These are phyloP conservation scores for Athripsodes cinereus DNA, from an alignment of 2,888 invertebrate species.

Conservation along the genomic window DNA sequence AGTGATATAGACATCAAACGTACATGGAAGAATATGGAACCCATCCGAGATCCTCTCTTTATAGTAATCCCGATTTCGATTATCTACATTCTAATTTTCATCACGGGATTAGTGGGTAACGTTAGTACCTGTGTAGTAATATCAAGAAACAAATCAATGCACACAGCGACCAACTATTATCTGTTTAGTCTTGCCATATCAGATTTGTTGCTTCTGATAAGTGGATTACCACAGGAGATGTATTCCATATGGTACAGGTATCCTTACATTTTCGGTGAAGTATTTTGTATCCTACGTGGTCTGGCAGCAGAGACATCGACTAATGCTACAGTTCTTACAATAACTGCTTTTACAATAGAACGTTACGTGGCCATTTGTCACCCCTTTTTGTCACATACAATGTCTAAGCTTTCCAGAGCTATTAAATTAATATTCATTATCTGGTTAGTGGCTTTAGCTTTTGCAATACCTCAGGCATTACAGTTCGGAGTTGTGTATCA, in stretches of 20 bases:
- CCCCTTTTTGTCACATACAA: slow-evolving; percentile 66
- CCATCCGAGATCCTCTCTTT: slow-evolving; percentile 47
- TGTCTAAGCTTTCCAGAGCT: slow-evolving; percentile 84
- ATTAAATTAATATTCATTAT: slow-evolving; percentile 72
- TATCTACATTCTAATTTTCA: slow-evolving; percentile 67
- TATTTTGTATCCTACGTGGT: slow-evolving; percentile 72
- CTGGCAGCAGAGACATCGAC: slow-evolving; percentile 75
- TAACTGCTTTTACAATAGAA: slow-evolving; percentile 83
- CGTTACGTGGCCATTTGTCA: slow-evolving; percentile 59
- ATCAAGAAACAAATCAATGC: slow-evolving; percentile 74
- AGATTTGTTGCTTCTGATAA: slow-evolving; percentile 68
- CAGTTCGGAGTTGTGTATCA: slow-evolving; percentile 43
- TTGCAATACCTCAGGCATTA: slow-evolving; percentile 66
- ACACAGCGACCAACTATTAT: slow-evolving; percentile 75
- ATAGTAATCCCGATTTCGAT: slow-evolving; percentile 68
- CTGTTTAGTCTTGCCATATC: slow-evolving; percentile 81
- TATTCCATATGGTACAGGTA: slow-evolving; percentile 71
- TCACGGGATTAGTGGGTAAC: slow-evolving; percentile 76
- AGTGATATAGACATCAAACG: too few species aligned
- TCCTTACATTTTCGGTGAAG: slow-evolving; percentile 72
- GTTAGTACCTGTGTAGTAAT: slow-evolving; percentile 81
- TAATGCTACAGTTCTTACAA: slow-evolving; percentile 71
- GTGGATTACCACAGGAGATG: slow-evolving; percentile 80
- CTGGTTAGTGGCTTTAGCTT: slow-evolving; percentile 70
- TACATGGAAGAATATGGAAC: slow-evolving; percentile 11